These are phyloP conservation scores for Drosophila trapezifrons DNA, from an alignment of 1,140 invertebrate genomes.

Conservation along the genomic window DNA sequence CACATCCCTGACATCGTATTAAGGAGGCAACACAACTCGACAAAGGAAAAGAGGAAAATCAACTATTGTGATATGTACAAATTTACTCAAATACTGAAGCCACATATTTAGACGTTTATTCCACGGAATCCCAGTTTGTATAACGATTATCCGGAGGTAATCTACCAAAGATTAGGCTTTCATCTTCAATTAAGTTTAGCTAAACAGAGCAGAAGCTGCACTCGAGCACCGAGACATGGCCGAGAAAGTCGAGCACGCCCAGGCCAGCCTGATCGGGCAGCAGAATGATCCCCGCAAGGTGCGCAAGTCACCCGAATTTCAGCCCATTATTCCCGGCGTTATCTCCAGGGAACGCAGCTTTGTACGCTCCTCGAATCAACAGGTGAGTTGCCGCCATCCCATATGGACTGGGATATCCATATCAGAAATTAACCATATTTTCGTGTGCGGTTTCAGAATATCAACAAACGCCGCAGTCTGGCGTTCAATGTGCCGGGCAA, in stretches of 20 bases:
- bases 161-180: constrained; percentile 73
- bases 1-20: constrained; percentile 64
- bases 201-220: constrained; percentile 39
- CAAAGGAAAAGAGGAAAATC: constrained; percentile 38
- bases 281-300: constrained; percentile 74
- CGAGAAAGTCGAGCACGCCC: constrained; percentile 75
- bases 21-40: constrained; percentile 52
- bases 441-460: constrained; percentile 56
- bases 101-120: constrained; percentile 61
- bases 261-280: constrained; percentile 62
- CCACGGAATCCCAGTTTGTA: constrained; percentile 39
- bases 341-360: constrained; percentile 87
- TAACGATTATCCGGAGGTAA: constrained; percentile 39
- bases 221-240: constrained; percentile 54
- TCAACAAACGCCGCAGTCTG: constrained; percentile 83
- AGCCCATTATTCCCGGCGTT: constrained; percentile 83
- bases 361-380: constrained; percentile 86
- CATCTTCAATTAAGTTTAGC: constrained; percentile 56
- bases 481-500: constrained; percentile 80
- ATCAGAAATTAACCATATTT: constrained; percentile 24
- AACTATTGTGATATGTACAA: constrained; percentile 80
- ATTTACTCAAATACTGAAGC: constrained; percentile 80
- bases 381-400: constrained; percentile 62
- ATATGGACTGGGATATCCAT: constrained; percentile 10
- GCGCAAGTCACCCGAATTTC: constrained; percentile 80